These are phyloP conservation scores for Pocota personata DNA, from an alignment of 2,888 invertebrate genomes.

Conservation along the genomic window DNA sequence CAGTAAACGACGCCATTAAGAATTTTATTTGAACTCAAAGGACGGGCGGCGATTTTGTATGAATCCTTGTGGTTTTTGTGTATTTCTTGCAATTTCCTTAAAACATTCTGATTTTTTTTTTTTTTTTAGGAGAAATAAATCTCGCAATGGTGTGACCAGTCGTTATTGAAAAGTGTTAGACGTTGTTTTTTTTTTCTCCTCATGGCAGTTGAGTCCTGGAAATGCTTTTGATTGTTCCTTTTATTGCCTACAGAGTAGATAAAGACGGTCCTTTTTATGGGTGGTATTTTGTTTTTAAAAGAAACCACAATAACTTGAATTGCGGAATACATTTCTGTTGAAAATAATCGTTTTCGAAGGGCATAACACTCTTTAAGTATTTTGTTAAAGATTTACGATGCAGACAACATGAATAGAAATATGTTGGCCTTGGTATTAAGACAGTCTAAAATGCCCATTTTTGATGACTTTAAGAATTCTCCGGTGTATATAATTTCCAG, in stretches of 20 bases:
- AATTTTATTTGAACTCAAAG: slow-evolving; percentile 10
- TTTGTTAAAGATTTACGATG: background rate
- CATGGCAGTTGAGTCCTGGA: background rate
- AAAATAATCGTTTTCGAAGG: background rate
- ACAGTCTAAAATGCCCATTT: too few relatives aligned
- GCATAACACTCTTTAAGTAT: background rate
- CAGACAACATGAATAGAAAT: background rate
- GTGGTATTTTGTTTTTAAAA: background rate
- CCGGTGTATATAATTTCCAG: too few relatives aligned
- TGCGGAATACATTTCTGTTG: background rate
- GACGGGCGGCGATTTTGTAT: background rate
- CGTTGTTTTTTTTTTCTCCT: background rate
- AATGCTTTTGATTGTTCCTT: slow-evolving; percentile 52
- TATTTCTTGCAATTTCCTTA: slow-evolving; percentile 15
- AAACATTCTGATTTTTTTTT: slow-evolving; percentile 24
- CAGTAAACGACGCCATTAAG: slow-evolving; percentile 55
- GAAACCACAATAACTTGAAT: background rate
- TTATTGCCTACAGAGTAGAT: slow-evolving; percentile 52
- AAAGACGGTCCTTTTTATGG: slow-evolving; percentile 11
- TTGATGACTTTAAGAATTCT: too few relatives aligned
- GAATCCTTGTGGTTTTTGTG: slow-evolving; percentile 14
- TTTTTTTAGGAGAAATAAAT: slow-evolving; percentile 1
- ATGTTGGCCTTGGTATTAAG: background rate
- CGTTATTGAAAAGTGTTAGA: slow-evolving; percentile 12
- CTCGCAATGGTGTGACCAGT: slow-evolving; percentile 39